phyloP scores from a whole-genome alignment of 2,888 invertebrate species.

The Leptinotarsa rubiginosa region DNA sequence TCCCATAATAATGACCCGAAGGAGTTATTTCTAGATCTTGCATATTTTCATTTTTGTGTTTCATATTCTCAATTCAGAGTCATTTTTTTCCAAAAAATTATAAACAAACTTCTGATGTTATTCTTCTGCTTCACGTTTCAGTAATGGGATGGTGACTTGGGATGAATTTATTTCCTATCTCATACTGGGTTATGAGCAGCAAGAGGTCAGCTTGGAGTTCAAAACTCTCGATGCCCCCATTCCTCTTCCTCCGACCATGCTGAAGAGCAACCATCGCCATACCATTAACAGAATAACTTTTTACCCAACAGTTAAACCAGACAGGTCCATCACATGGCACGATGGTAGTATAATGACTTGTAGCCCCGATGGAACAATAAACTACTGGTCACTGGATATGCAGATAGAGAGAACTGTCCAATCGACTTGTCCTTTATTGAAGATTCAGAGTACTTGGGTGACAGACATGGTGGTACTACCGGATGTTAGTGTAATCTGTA shows the following conservation, averaged over 20 bases:
- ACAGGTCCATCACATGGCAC: constrained; percentile 69
- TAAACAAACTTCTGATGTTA: neutral
- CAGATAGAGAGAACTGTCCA: constrained; percentile 73
- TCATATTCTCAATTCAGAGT: too few relatives aligned
- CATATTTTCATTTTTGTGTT: too few relatives aligned
- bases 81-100: too few relatives aligned
- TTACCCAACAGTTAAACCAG: constrained; percentile 69
- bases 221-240: constrained; percentile 75
- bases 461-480: constrained; percentile 80
- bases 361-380: constrained; percentile 81
- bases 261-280: constrained; percentile 78
- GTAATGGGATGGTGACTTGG: constrained; percentile 73
- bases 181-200: constrained; percentile 78
- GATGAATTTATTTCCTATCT: constrained; percentile 83
- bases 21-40: too few relatives aligned
- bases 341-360: constrained; percentile 80
- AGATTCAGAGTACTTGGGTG: constrained; percentile 76
- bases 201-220: constrained; percentile 73
- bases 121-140: constrained; percentile 43
- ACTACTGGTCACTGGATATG: constrained; percentile 82
- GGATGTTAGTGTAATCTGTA: constrained; percentile 82
- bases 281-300: constrained; percentile 75
- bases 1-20: too few relatives aligned
- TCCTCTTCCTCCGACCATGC: constrained; percentile 70
- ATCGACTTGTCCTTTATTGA: constrained; percentile 74